Evolutionary conservation across 2,797 vertebrate species (phyloP), one percentile per base, ranked within the genome.

Genomic region (Botia kubotai): DNA sequence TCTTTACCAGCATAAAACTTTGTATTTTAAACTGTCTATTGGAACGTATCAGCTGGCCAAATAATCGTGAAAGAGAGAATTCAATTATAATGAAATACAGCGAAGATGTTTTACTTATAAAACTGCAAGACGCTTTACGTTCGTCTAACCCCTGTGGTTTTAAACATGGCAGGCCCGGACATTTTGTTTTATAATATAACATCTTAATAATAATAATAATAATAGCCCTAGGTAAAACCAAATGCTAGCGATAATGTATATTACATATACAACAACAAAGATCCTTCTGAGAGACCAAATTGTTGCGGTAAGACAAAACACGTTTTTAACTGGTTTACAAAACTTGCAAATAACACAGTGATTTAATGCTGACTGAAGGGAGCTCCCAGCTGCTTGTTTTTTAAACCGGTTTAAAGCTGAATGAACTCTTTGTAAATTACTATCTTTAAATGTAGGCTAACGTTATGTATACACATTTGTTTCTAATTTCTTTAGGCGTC

Each of bases 51-150:
- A 14, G 36, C n/a, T 13, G 26, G 46, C 33, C n/a, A 36, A 48
- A 16, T 29, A 17, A 39, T 16, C 52, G 8, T 26, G 1, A 72
- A 52, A 79, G 26, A 13, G 4, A 23, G 6, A 7, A 71, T 50
- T 70, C 3, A 78, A 11, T 8, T 70, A 17, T 23, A 79, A 52
- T 46, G 16, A 23, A 46, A 63, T 33, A 6, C 14, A 60, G 12
- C 4, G 11, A 0, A 16, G 13, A 4, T 26, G 11, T 29, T 17
- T 78, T 36, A 17, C 53, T 36, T 78, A 4, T 6, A 23, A 33
- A 70, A 70, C 21, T 19, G 52, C 66, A 78, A 62, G 12, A 50
- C 57, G 46, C 70, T 52, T 36, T 71, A 72, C 12, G 19, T 46
- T 39, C 17, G 63, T 66, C 33, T n/a, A 23, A 7, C 33, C 33